Evolutionary conservation across 2,113 vertebrate species (phyloP), one percentile per base, ranked within the genome.

Genomic region (Gulo gulo): DNA sequence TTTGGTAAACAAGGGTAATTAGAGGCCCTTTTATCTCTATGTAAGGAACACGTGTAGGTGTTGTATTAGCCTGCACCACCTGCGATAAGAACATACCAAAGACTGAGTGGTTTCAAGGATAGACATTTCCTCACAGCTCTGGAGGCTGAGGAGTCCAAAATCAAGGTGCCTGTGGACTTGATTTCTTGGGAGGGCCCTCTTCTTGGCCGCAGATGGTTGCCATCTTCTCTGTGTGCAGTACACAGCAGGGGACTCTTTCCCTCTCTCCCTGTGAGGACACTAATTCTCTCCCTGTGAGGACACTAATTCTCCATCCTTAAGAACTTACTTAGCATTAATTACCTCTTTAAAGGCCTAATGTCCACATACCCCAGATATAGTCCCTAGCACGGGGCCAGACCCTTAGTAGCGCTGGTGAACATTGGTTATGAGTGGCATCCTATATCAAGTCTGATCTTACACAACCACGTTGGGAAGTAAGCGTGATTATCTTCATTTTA

Each of bases 1-100:
- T 90, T 88, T 67, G 65, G 29, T 65, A 95, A 95, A 73, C 91
- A 42, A 92, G 18, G 13, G 65, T 85, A 96, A 71, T 94, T 82
- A 47, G 24, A 91, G 47, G 11, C 39, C 24, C 14, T 92, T 81
- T 95, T 76, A 85, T 88, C 39, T 13, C 4, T 71, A 57, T 76
- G 55, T 50, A 81, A 92, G 95, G 55, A 89, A 88, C 76, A 73
- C 21, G 42, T 57, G 81, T 61, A 76, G 47, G 29, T 71, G 15
- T 50, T 59, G 1, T 26, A 65, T 83, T 89, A 65, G 31, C 73
- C 45, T 86, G 69, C 10, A 36, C 36, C 9, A 42, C 50, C 50
- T 86, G 34, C 59, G 31, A 13, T 71, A 86, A 74, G 39, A 21
- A 87, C 90, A 78, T 85, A 34, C 24, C 61, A 63, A 34, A 81